A percentile compares a stretch with the other conserved stretches of the same genome.
Conservation (phyloP, 2,888 invertebrate genomes). For the Drosophila testacea region DNA sequence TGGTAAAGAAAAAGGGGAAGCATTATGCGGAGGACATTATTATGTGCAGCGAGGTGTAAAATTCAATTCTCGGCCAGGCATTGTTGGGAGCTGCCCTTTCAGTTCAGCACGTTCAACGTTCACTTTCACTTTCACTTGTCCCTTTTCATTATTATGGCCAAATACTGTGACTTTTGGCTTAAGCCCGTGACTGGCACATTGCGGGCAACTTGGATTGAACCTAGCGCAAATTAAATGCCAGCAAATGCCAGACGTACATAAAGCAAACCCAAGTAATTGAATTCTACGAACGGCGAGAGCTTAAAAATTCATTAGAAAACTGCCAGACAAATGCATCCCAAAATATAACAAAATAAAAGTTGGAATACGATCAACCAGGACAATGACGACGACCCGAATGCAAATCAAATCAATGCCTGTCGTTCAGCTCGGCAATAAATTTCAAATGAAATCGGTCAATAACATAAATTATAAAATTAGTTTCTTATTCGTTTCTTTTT, state of each 20-base stretch:
- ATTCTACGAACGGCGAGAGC: constrained; percentile 46
- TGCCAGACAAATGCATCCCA: constrained; percentile 36
- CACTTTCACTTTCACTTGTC: constrained; percentile 49
- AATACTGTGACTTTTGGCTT: constrained; percentile 43
- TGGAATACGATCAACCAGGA: constrained; percentile 3
- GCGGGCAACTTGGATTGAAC: constrained; percentile 44
- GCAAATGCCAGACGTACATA: constrained; percentile 30
- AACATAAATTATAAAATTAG: constrained; percentile 72
- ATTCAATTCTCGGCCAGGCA: constrained; percentile 63
- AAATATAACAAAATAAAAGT: constrained; percentile 18
- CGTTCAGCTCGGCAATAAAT: constrained; percentile 45
- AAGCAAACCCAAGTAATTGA: constrained; percentile 63
- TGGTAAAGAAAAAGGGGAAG: constrained; percentile 5
- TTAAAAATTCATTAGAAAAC: constrained; percentile 64
- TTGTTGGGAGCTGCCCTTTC: constrained; percentile 50
- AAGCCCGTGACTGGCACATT: constrained; percentile 51
- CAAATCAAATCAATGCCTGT: constrained; percentile 46
- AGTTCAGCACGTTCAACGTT: constrained; percentile 22
- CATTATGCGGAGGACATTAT: constrained; percentile 41
- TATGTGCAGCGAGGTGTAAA: constrained; percentile 66
- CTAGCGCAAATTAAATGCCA: constrained; percentile 44
- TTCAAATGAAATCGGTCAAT: constrained; percentile 55
- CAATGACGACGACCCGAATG: constrained; percentile 25
- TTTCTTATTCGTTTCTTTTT: constrained; percentile 53
- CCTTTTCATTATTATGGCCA: constrained; percentile 59